phyloP scores from a whole-genome alignment of 2,113 vertebrate species.

The Furnarius figulus region DNA sequence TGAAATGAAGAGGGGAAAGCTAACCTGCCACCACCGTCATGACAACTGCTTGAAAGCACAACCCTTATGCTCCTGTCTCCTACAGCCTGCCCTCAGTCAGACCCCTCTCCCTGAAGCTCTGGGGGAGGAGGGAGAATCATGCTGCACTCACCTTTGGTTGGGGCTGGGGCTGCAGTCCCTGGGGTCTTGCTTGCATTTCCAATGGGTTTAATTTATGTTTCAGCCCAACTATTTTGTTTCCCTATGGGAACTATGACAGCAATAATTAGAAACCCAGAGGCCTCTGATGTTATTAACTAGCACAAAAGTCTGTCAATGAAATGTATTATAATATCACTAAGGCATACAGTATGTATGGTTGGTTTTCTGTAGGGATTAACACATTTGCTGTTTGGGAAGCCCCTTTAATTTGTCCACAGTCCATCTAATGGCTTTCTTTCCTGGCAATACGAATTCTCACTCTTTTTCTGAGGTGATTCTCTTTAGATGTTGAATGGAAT shows the following conservation, averaged over 20 bases:
- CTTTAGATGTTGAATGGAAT: not conserved
- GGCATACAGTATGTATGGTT: not conserved
- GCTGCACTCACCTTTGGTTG: accelerated
- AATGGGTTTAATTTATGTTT: not conserved
- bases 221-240: not conserved
- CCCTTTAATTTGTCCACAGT: not conserved
- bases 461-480: not conserved
- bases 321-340: not conserved
- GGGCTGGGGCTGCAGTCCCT: not conserved
- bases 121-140: not conserved
- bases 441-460: not conserved
- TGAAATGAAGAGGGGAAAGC: not conserved
- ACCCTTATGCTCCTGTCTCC: not conserved
- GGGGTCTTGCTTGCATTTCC: not conserved
- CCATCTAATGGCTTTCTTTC: not conserved
- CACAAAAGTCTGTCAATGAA: not conserved
- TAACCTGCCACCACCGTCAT: not conserved
- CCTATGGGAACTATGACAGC: not conserved
- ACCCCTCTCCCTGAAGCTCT: accelerated
- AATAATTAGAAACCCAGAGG: not conserved
- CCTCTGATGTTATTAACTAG: not conserved
- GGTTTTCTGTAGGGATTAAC: not conserved
- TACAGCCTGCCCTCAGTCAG: not conserved
- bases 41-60: not conserved
- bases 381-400: not conserved